Evolutionary conservation across 2,888 invertebrate species (phyloP).

Genomic region (Perdita meconis): DNA sequence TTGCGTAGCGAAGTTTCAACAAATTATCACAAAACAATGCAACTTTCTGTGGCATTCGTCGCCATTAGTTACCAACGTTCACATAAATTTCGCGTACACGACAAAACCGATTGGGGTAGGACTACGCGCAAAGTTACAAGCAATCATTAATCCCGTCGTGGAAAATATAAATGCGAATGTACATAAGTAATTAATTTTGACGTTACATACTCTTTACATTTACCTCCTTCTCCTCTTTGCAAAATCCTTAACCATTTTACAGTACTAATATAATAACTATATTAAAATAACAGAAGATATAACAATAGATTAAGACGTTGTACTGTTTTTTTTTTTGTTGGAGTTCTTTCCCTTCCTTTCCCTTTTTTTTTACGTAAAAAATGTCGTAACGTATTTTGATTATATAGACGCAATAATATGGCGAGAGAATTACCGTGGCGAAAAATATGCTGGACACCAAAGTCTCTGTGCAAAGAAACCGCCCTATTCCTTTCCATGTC

Average conservation of each 20-base stretch:
- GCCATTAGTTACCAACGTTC: background rate
- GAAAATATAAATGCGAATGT: slow-evolving; percentile 62
- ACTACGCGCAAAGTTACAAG: slow-evolving; percentile 15
- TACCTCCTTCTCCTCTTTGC: background rate
- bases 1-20: slow-evolving; percentile 13
- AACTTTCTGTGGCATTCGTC: background rate
- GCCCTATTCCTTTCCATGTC: slow-evolving; percentile 1
- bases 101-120: background rate
- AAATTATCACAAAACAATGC: slow-evolving; percentile 22
- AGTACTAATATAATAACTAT: slow-evolving; percentile 55
- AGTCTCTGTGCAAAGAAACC: slow-evolving; percentile 48
- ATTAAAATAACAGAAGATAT: slow-evolving; percentile 64
- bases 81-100: background rate
- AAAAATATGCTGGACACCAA: slow-evolving; percentile 72
- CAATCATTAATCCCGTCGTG: slow-evolving; percentile 12
- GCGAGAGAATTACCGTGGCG: slow-evolving; percentile 54
- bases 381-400: slow-evolving; percentile 65
- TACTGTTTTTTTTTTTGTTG: slow-evolving; percentile 55
- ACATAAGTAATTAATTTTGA: slow-evolving; percentile 42
- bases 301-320: slow-evolving; percentile 64
- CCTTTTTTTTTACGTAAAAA: slow-evolving; percentile 54
- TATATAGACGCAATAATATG: slow-evolving; percentile 67
- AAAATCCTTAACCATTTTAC: slow-evolving; percentile 46
- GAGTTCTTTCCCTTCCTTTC: slow-evolving; percentile 10
- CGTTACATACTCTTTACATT: slow-evolving; percentile 46